These are phyloP conservation scores for Suricata suricatta DNA, from an alignment of 2,113 vertebrate species.

Conservation along the genomic window DNA sequence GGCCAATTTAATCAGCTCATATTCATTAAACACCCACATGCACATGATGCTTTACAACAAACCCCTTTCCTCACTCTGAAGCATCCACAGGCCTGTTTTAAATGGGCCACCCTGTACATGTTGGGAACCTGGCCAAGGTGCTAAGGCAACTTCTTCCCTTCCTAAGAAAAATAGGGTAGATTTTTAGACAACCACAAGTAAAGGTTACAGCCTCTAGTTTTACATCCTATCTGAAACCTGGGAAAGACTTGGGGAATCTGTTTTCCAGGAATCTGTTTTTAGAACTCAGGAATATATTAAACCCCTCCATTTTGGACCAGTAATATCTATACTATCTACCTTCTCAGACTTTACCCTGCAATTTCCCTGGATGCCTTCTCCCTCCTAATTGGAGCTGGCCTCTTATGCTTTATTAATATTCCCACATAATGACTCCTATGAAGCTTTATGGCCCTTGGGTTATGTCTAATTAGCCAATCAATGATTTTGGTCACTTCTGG, in stretches of 20 bases:
- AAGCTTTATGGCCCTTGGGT: constrained; percentile 63
- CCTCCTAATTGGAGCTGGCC: constrained; percentile 44
- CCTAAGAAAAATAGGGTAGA: constrained; percentile 71
- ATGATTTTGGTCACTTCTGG: constrained; percentile 70
- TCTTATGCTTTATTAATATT: constrained; percentile 70
- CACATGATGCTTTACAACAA: constrained; percentile 72
- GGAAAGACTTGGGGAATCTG: constrained; percentile 56
- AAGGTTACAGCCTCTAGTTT: constrained; percentile 60
- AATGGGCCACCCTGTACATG: constrained; percentile 79
- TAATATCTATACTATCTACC: constrained; percentile 47
- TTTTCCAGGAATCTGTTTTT: constrained; percentile 68
- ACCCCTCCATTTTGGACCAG: constrained; percentile 55
- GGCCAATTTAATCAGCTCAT: constrained; percentile 80
- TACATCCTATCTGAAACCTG: constrained; percentile 66
- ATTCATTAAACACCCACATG: constrained; percentile 81
- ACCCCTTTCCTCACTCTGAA: constrained; percentile 65
- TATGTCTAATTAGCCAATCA: constrained; percentile 76
- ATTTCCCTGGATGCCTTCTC: constrained; percentile 55
- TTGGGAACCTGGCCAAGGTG: constrained; percentile 74
- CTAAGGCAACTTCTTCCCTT: constrained; percentile 73
- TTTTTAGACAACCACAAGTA: constrained; percentile 70
- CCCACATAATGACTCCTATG: constrained; percentile 59
- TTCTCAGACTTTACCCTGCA: constrained; percentile 55
- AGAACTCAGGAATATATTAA: constrained; percentile 65
- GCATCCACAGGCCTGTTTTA: constrained; percentile 73